Conservation (phyloP, 2,797 vertebrate genomes). For the Gephyroberyx darwinii region DNA sequence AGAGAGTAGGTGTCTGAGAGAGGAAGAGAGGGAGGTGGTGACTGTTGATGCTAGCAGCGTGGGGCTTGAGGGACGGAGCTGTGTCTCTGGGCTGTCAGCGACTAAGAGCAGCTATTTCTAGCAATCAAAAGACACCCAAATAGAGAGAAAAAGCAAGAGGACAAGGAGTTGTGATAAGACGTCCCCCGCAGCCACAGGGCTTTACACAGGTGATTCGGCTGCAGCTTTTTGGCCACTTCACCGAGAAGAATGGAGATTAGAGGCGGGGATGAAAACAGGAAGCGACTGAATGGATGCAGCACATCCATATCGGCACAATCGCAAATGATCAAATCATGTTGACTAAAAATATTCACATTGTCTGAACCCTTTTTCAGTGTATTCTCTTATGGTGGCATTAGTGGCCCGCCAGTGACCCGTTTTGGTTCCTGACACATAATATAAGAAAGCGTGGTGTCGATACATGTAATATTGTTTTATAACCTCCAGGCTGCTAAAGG, state of each 20-base stretch:
- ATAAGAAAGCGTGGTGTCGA: no score
- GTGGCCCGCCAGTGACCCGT: conserved; percentile 4
- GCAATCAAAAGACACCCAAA: conserved; percentile 54
- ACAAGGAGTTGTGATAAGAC: conserved; percentile 26
- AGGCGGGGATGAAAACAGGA: conserved; percentile 40
- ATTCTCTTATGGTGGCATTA: conserved; percentile 7
- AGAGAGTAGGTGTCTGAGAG: conserved; percentile 40
- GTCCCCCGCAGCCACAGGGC: conserved; percentile 36
- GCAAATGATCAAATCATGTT: conserved; percentile 36
- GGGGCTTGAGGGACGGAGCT: conserved; percentile 53
- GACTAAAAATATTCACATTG: conserved; percentile 17
- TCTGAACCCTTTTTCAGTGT: background rate
- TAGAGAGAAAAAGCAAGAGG: conserved; percentile 15
- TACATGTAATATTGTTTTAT: no score
- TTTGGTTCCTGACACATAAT: conserved; percentile 12
- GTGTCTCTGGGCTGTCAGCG: conserved; percentile 55
- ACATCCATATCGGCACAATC: conserved; percentile 11
- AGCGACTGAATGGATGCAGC: background rate
- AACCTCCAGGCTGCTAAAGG: no score
- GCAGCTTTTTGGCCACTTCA: conserved; percentile 28
- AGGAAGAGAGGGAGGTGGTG: conserved; percentile 26
- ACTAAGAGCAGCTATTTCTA: conserved; percentile 55
- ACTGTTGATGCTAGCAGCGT: conserved; percentile 55
- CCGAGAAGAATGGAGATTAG: conserved; percentile 38
- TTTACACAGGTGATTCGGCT: conserved; percentile 48